Base-by-base conservation (phyloP, 2,797 vertebrate genomes). In the Danio aesculapii region DNA sequence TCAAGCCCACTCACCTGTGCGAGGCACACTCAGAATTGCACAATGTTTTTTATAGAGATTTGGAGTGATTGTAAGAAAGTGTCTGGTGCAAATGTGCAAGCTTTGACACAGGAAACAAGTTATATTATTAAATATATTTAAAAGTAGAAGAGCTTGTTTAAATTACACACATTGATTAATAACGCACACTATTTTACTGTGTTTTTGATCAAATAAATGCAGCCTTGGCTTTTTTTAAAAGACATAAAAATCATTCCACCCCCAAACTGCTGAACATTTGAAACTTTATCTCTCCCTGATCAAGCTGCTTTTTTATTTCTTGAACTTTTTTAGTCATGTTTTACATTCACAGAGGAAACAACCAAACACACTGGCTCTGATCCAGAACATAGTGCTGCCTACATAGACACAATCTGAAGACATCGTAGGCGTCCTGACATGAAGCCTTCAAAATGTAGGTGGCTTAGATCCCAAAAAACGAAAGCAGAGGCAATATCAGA, bases 331-430 rank as follows among this genome's bases (percentile, higher is more conserved):
- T 2, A 75, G 13, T 13, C 19, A 39, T 4, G 3, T 19, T 61
- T 74, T 74, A 41, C 12, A 21, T 53, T 75, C 64, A 43, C 53
- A 1, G 0, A 52, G 49, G 58, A n/a, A 75, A 3, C 14, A 64
- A 66, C 9, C 21, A 44, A 76, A 44, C 39, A 66, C 6, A 59
- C 9, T 43, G 73, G 73, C 30, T 63, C 6, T 52, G 16, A 30
- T 21, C n/a, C 39, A 76, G 44, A 76, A 14, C 11, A 0, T 53
- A 55, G 12, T 55, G 61, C 68, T 72, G 69, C 53, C 52, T 57
- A 57, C 16, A 5, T 71, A 17, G 62, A 12, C 9, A 64, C 39
- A 41, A 57, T 47, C 67, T 77, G 55, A 67, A 67, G 50, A 57
- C 63, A 57, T 47, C 7, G 50, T 57, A 76, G 61, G 74, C 41